Conservation (phyloP, 2,113 vertebrate species). For the Otus sunia region DNA sequence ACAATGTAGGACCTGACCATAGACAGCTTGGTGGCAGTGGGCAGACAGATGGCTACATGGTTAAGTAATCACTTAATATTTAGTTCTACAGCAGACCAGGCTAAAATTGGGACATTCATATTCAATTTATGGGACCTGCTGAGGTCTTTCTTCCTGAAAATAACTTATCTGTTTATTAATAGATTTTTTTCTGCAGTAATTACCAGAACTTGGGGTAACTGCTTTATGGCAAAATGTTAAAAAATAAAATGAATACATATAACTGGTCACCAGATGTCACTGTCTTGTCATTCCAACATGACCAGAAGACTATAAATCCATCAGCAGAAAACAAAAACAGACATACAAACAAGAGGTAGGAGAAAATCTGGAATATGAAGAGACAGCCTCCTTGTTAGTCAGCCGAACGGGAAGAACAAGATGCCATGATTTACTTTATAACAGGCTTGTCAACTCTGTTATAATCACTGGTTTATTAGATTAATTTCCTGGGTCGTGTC, state of each 20-base stretch:
- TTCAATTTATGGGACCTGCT: not conserved
- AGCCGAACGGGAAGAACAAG: not conserved
- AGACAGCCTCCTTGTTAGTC: too few relatives aligned
- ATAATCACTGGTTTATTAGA: not conserved
- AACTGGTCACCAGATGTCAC: constrained; percentile 43
- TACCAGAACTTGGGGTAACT: not conserved
- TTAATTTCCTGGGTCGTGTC: not conserved
- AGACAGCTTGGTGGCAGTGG: not conserved
- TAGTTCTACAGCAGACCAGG: not conserved
- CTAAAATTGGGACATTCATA: not conserved
- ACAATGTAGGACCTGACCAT: fast-evolving
- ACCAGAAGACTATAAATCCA: not conserved
- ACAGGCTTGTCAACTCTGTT: not conserved
- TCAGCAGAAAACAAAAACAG: not conserved
- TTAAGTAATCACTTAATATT: not conserved
- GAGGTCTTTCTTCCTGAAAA: not conserved
- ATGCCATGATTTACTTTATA: not conserved
- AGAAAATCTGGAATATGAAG: not conserved
- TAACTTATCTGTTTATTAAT: not conserved
- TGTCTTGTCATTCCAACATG: not conserved
- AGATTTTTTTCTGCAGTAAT: not conserved
- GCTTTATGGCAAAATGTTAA: not conserved
- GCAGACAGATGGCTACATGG: not conserved
- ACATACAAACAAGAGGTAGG: not conserved
- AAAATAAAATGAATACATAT: not conserved